Conservation (phyloP, 1,140 invertebrate genomes). For the Diprion similis region DNA sequence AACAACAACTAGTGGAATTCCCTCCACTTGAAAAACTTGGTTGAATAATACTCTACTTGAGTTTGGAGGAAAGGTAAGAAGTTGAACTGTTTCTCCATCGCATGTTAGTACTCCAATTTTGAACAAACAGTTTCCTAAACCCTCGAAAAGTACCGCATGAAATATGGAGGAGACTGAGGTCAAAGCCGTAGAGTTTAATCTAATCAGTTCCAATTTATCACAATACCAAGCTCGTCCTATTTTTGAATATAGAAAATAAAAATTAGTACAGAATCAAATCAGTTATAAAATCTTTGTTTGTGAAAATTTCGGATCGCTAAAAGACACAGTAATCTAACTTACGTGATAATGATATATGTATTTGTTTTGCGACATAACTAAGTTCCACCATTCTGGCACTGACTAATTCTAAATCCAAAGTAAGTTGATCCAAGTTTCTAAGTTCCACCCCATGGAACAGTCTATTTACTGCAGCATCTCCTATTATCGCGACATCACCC, state of each 20-base stretch:
- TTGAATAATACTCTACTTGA: not conserved
- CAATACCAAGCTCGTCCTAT: conserved; percentile 36
- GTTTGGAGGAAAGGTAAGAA: not conserved
- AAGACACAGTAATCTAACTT: conserved; percentile 12
- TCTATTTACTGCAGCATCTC: conserved; percentile 33
- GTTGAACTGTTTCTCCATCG: not conserved
- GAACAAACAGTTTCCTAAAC: conserved; percentile 7
- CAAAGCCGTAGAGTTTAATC: conserved; percentile 21
- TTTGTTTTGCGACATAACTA: conserved; percentile 16
- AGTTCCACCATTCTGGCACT: conserved; percentile 16
- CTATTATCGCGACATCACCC: conserved; percentile 34
- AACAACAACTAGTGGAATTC: not conserved
- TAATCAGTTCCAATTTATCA: conserved; percentile 32
- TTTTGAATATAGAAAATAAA: conserved; percentile 8
- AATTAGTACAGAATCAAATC: no score
- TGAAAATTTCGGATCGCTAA: not conserved
- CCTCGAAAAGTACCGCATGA: conserved; percentile 8
- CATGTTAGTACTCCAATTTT: not conserved
- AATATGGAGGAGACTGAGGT: conserved; percentile 9
- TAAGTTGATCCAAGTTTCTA: conserved; percentile 23
- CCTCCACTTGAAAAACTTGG: not conserved
- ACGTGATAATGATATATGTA: conserved; percentile 33
- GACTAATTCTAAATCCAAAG: not conserved
- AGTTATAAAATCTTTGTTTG: no score
- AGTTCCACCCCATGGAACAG: conserved; percentile 28